Base-by-base conservation (phyloP, 2,888 invertebrate genomes). In the Tipula vernalis region DNA sequence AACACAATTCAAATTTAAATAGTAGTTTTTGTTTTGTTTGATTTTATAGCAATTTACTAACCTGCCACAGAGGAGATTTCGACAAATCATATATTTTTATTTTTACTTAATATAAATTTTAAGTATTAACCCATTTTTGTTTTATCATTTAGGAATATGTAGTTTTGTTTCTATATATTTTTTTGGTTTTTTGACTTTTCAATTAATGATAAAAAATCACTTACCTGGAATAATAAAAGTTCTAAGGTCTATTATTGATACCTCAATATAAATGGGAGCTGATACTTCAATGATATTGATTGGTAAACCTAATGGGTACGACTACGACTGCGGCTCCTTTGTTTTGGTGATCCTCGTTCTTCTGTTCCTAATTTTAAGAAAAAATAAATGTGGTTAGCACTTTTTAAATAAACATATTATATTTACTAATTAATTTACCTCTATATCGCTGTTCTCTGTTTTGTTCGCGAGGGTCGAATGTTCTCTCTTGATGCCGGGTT, bases 281-380 rank as follows among this genome's bases (percentile, higher is more conserved):
- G 85, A 85, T 42, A 44, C 39, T 15, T 84, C 41, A 13, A n/a
- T 84, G 36, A 84, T 41, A 18, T 42, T 85, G 13, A n/a, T 15
- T 85, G 15, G 5, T 28, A 6, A 10, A 12, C 12, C 18, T 39
- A 42, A 85, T 85, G 91, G 85, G 91, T 91, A 87, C 91, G 91
- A 87, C 91, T 90, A 87, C 90, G 89, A 85, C 89, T 90, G 88
- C 89, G 90, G 87, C 47, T 86, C 41, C 87, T 87, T 51, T 87
- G 87, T 36, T 87, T 87, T n/a, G 71, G 71, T 18, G 84, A 84
- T 28, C 42, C 85, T 10, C 85, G 85, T 28, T 85, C 85, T 42
- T 42, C 85, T 85, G 44, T 18, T 18, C 36, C 84, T 39, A 84
- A 84, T 15, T 87, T 87, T 88, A 44, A 44, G 3, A 44, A 44